Evolutionary conservation across 2,888 invertebrate species (phyloP).

Genomic region (Selenia dentaria): DNA sequence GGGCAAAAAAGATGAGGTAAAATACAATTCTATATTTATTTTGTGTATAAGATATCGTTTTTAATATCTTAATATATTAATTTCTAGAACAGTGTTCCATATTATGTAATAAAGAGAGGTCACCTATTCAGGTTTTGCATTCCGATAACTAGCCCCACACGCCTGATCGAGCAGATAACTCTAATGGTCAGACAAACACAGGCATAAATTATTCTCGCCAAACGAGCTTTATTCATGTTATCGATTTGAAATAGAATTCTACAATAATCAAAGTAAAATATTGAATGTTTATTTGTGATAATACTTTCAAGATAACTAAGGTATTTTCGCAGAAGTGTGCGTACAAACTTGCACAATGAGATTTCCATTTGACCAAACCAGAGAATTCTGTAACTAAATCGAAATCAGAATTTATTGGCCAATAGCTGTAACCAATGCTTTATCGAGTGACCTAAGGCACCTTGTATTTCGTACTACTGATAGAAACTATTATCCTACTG

Average conservation of each 20-base stretch:
- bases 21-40: background rate
- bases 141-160: background rate
- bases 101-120: slow-evolving; percentile 12
- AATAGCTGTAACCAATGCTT: slow-evolving; percentile 26
- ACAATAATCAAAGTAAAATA: slow-evolving; percentile 16
- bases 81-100: background rate
- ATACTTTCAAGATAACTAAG: slow-evolving; percentile 1
- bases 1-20: background rate
- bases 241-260: slow-evolving; percentile 15
- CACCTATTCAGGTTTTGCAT: slow-evolving; percentile 1
- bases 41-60: too few relatives aligned
- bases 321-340: slow-evolving; percentile 10
- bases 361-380: slow-evolving; percentile 26
- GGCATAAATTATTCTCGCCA: slow-evolving; percentile 7
- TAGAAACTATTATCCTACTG: slow-evolving; percentile 21
- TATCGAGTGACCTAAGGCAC: slow-evolving; percentile 29
- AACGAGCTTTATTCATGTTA: slow-evolving; percentile 12
- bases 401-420: slow-evolving; percentile 32
- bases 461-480: slow-evolving; percentile 23
- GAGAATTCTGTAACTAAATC: slow-evolving; percentile 31
- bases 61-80: background rate
- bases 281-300: slow-evolving; percentile 1
- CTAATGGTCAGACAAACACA: slow-evolving; percentile 11
- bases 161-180: slow-evolving; percentile 14
- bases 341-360: slow-evolving; percentile 27